A percentile compares a stretch with the other conserved stretches of the same genome.
Conservation (phyloP, 2,113 vertebrate species). For the Crotalus tigris region DNA sequence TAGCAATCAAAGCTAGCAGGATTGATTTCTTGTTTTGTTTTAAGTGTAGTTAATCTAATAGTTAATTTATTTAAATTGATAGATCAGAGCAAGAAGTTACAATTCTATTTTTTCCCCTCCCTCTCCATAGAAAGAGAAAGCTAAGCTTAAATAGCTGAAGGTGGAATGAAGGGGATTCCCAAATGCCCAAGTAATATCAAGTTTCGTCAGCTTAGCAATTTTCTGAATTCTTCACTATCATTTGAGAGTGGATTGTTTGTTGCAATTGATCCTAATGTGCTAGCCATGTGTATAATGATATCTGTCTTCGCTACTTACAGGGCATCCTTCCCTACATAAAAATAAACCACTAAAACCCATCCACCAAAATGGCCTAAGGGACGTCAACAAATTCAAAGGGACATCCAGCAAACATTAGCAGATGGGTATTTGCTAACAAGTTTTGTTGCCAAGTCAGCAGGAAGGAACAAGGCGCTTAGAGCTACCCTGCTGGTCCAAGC, state of each 20-base stretch:
- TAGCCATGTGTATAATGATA: not conserved
- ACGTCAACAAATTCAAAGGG: not conserved
- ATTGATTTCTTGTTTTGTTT: conserved; percentile 55
- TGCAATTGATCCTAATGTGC: not conserved
- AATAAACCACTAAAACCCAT: not conserved
- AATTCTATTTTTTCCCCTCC: not conserved
- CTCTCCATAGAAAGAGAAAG: conserved; percentile 8
- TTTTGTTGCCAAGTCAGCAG: not conserved
- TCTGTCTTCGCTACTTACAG: not conserved
- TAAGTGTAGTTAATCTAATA: conserved; percentile 57
- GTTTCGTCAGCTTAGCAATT: conserved; percentile 2
- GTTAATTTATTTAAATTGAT: conserved; percentile 61
- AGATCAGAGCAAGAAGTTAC: conserved; percentile 21
- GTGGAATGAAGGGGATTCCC: not conserved
- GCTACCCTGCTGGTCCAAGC: fast-evolving
- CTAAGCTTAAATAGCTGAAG: not conserved
- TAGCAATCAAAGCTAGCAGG: not conserved
- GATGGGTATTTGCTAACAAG: not conserved
- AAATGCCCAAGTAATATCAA: fast-evolving
- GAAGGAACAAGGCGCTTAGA: not conserved
- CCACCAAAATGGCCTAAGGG: not conserved
- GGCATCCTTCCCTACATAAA: not conserved
- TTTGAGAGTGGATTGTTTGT: conserved; percentile 17
- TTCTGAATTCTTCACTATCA: conserved; percentile 30
- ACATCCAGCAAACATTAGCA: not conserved